Conservation (phyloP, 2,797 vertebrate species). For the Siniperca obscura region DNA sequence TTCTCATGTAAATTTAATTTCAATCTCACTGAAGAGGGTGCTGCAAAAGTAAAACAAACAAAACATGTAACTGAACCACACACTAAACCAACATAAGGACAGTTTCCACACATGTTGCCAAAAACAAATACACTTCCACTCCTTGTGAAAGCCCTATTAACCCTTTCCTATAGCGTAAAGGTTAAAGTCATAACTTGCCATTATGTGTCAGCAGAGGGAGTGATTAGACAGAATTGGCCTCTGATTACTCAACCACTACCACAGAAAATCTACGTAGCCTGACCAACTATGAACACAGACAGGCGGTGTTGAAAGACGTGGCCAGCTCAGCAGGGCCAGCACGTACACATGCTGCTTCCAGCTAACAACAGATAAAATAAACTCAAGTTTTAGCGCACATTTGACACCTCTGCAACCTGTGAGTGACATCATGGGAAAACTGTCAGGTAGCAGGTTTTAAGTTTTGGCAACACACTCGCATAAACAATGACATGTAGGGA, state of each 20-base stretch:
- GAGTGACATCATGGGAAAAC: slow-evolving; percentile 60
- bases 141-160: slow-evolving; percentile 3
- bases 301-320: slow-evolving; percentile 54
- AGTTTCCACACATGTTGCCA: background rate
- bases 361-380: background rate
- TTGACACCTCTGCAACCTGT: slow-evolving; percentile 10
- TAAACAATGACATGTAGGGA: slow-evolving; percentile 25
- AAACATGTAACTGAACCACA: background rate
- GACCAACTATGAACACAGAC: slow-evolving; percentile 57
- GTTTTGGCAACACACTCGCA: slow-evolving; percentile 46
- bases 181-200: slow-evolving; percentile 29
- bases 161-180: background rate
- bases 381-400: background rate
- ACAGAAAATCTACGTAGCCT: slow-evolving; percentile 53
- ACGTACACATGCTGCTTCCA: slow-evolving; percentile 41
- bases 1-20: background rate
- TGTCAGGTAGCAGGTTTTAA: slow-evolving; percentile 26
- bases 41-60: background rate
- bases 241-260: slow-evolving; percentile 55
- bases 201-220: slow-evolving; percentile 4
- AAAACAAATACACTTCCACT: slow-evolving; percentile 13
- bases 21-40: background rate
- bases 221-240: slow-evolving; percentile 30
- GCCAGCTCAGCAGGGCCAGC: slow-evolving; percentile 11
- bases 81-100: background rate